Base-by-base conservation (phyloP, 2,888 invertebrate species). In the Aquatica leii region DNA sequence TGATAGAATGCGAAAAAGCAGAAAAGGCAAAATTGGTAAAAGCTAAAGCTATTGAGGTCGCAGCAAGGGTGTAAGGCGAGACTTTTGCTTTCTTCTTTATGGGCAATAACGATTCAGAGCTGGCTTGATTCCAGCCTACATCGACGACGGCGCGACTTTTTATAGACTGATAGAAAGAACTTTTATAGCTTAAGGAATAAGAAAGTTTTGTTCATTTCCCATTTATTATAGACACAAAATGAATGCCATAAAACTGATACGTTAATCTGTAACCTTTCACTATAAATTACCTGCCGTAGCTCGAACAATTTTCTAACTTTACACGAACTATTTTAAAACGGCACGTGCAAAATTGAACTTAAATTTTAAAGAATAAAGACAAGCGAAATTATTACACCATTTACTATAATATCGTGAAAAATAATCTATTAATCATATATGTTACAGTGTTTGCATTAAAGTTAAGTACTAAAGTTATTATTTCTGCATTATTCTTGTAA, bases 71-170 rank as follows among this genome's bases (percentile, higher is more conserved):
- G 62, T 62, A 62, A 57, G 62, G 51, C 62, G 62, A 62, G 62
- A 62, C 62, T 62, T 62, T 62, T 62, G 62, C 62, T 62, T 62
- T 62, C 57, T 62, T 62, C 62, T 62, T 62, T 62, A 62, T 62
- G 62, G 62, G 62, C 57, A 62, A 62, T 62, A 62, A 56, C 62
- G 62, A 62, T 62, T 62, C 62, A 56, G 62, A 51, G 57, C 57
- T 62, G 62, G 62, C 62, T 62, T 62, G 62, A 62, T 62, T 62
- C 62, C 62, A 62, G 62, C 62, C 62, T 62, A 62, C 57, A 62
- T 62, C 43, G 60, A 51, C 62, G 51, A 51, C 62, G 51, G 50
- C 57, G 40, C 55, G 61, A 57, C 62, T 62, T 62, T 57, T 62
- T 62, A 62, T 62, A 52, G 56, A 57, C 62, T 62, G 62, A 62